A percentile compares a stretch with the other conserved stretches of the same genome.
Conservation (phyloP, 2,113 vertebrate species). For the Varanus komodoensis region DNA sequence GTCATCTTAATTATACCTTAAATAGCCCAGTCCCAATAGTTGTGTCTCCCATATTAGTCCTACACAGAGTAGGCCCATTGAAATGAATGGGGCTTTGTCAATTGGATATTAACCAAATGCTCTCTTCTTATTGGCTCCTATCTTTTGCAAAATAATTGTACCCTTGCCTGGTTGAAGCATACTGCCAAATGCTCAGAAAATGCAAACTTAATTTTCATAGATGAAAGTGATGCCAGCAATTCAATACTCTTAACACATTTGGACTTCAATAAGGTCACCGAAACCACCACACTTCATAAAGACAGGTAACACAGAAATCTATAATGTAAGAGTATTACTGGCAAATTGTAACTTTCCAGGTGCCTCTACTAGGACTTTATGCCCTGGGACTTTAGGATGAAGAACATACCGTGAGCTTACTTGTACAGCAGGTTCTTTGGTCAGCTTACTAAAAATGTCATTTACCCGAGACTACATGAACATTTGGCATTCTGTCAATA, state of each 20-base stretch:
- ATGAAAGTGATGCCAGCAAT: background rate
- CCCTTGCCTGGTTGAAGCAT: background rate
- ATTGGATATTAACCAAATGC: background rate
- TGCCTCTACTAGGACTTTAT: background rate
- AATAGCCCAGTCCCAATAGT: background rate
- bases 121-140: background rate
- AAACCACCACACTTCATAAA: background rate
- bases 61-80: no score
- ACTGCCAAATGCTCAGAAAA: background rate
- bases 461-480: background rate
- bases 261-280: background rate
- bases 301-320: background rate
- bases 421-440: background rate
- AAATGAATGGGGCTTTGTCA: no score
- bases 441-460: constrained; percentile 36
- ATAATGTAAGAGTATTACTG: background rate
- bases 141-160: background rate
- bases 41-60: no score
- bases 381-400: background rate
- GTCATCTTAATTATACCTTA: no score
- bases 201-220: background rate
- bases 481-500: background rate
- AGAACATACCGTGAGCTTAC: no score
- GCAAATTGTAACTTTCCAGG: background rate
- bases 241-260: background rate